Base-by-base conservation (phyloP, 2,888 invertebrate species). In the Agriopis aurantiaria region DNA sequence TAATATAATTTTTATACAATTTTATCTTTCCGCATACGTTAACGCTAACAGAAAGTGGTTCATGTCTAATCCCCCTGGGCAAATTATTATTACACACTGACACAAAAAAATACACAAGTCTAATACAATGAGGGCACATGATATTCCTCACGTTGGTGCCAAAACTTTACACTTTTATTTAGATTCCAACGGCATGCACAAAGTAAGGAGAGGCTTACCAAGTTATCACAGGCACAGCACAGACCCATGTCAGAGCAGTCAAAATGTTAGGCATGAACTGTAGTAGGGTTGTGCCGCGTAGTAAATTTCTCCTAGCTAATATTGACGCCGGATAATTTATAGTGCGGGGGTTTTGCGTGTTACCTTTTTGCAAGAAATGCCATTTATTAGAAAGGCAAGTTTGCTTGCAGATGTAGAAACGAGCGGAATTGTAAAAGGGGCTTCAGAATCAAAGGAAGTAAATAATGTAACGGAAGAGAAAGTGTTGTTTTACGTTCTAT, bases 301-400 rank as follows among this genome's bases (percentile, higher is more conserved):
- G 73, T 78, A 76, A 76, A 78, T 78, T 74, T 46, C 62, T 23
- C 23, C 75, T 71, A 64, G 76, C 75, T 76, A 78, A 78, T 78
- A 78, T 78, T 78, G 78, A 78, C 78, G 70, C 68, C 48, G 73
- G 58, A 71, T 75, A 75, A 78, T 72, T 75, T 78, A 76, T 78
- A 14, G 70, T 68, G 62, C 58, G 41, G 70, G 68, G 55, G 76
- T 78, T 77, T 74, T 75, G 70, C 73, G 75, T 71, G 66, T 65
- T 73, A 58, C 70, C 65, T 71, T 73, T 33, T 57, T 62, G 65
- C 58, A 67, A 69, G 71, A 51, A 68, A 65, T 53, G 61, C 49
- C 59, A 63, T 66, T 71, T 71, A 71, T 71, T 67, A 58, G 43
- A 48, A 61, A 61, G 51, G 57, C 45, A 52, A 69, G 61, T 64